Conservation (phyloP, 2,888 invertebrate genomes). For the Trimorus sp. region DNA sequence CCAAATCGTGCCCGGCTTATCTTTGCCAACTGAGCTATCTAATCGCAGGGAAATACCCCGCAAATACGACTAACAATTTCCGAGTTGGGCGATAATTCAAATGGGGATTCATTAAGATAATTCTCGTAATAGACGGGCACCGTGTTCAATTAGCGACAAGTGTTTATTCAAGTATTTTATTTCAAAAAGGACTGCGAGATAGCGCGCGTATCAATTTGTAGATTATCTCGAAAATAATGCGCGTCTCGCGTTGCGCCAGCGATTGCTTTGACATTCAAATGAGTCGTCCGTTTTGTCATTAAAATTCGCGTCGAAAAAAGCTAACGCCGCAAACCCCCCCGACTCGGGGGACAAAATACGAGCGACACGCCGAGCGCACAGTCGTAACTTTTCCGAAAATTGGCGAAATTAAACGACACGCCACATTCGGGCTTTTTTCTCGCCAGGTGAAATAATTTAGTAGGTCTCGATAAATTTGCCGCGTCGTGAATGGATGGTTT, state of each 20-base stretch:
- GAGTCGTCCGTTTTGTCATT: background rate
- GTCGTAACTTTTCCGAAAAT: too few species aligned
- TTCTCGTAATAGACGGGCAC: slow-evolving; percentile 27
- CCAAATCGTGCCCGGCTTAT: too few species aligned
- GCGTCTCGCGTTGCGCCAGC: background rate
- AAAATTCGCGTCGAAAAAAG: too few species aligned
- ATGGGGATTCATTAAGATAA: slow-evolving; percentile 42
- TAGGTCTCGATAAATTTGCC: too few species aligned
- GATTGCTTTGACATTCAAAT: slow-evolving; percentile 15
- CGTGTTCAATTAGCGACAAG: slow-evolving; percentile 7
- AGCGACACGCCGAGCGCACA: too few species aligned
- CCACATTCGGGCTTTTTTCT: too few species aligned
- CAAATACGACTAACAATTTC: slow-evolving; percentile 4
- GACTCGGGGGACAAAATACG: too few species aligned
- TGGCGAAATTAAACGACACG: too few species aligned
- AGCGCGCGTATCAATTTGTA: slow-evolving; percentile 15
- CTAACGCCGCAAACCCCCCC: too few species aligned
- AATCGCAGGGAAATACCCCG: slow-evolving; percentile 6
- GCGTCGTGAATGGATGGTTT: too few species aligned
- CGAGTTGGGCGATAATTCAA: slow-evolving; percentile 17
- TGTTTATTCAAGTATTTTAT: slow-evolving; percentile 12
- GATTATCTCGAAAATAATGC: slow-evolving; percentile 10
- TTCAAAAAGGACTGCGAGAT: slow-evolving; percentile 15
- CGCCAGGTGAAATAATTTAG: too few species aligned
- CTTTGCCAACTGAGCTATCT: slow-evolving; percentile 15